Evolutionary conservation across 2,113 vertebrate species (phyloP), one percentile per base, ranked within the genome.

Genomic region (Bufo bufo): DNA sequence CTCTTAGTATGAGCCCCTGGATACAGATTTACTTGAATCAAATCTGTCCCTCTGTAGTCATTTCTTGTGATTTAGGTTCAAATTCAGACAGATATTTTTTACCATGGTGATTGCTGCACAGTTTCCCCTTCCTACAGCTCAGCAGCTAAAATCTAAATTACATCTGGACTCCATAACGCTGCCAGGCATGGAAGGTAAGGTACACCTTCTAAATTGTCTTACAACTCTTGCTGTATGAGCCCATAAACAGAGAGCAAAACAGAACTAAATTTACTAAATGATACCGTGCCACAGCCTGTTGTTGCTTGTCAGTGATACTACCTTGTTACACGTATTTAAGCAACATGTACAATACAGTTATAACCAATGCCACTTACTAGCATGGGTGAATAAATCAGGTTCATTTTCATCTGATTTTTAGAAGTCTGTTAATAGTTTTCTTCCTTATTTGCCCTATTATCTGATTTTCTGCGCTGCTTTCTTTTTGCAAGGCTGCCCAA

Each of bases 21-120:
- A 54, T 84, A 84, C 82, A 69, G 47, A 65, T 84, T 83, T 54
- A 33, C 63, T 84, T 50, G 81, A 84, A 84, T 84, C 47, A 84
- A 84, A 84, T 54, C 7, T 71, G 63, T 71, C 49, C 82, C 47
- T 54, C 49, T 84, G 49, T 69, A 43, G 65, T 84, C 12, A 71
- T 84, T 84, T 84, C 47, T 2, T 71, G 19, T 54, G 63, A 84
- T 69, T 84, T 84, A 71, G n/a, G 63, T 14, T 69, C 5, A 33
- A 20, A 54, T 84, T 71, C 20, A 50, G 45, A n/a, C n/a, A 4
- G 47, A 84, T 69, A 84, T 71, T 52, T 52, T 66, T 58, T 50
- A 49, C 80, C 59, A n/a, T 66, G 61, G 45, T 33, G n/a, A 52
- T 52, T 54, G 63, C 49, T 71, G 49, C 12, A 54, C 82, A 71